phyloP scores from a whole-genome alignment of 2,113 vertebrate genomes.

The Vidua macroura region DNA sequence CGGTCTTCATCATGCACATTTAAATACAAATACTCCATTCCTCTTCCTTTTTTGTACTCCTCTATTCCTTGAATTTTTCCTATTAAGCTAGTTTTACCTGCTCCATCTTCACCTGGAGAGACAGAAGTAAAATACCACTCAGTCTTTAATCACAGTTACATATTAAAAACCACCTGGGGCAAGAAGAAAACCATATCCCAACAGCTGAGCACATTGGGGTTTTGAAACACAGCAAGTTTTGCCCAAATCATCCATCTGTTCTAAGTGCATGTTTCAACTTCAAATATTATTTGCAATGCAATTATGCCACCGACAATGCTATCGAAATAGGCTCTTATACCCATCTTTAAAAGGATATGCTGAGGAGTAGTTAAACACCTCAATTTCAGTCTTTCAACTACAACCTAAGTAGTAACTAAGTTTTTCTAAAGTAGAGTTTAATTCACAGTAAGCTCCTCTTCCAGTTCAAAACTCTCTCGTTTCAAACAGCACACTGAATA shows the following conservation, averaged over 20 bases:
- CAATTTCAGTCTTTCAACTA: neutral
- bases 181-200: neutral
- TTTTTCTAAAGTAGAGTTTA: neutral
- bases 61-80: constrained; percentile 93
- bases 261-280: neutral
- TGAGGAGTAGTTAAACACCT: neutral
- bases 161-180: neutral
- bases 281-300: neutral
- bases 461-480: neutral
- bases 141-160: constrained; percentile 5
- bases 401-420: neutral
- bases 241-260: neutral
- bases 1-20: constrained; percentile 96
- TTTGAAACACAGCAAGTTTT: neutral
- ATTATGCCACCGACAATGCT: neutral
- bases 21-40: constrained; percentile 96
- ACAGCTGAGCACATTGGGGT: neutral
- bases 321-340: neutral
- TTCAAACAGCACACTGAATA: neutral
- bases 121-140: constrained; percentile 12
- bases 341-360: neutral
- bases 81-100: constrained; percentile 96
- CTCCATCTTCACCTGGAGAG: constrained; percentile 92
- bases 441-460: neutral
- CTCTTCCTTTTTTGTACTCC: constrained; percentile 97